Evolutionary conservation across 2,797 vertebrate genomes (phyloP), one percentile per base, ranked within the genome.

Genomic region (Octomys mimax): DNA sequence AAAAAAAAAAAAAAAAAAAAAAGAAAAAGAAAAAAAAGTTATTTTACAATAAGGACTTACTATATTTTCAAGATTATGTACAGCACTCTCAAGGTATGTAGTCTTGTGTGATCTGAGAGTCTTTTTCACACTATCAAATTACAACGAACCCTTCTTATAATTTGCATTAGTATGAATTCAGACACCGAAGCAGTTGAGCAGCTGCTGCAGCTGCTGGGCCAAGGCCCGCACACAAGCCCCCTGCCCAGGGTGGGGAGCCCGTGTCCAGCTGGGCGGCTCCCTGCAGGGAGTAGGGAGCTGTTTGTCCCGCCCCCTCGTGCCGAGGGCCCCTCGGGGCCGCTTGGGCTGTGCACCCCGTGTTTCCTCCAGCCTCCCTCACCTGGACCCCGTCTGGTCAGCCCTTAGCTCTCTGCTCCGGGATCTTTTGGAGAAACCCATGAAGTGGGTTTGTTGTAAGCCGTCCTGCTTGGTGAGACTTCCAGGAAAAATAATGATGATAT

Each of bases 81-180:
- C 18, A 77, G 73, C 26, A 78, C 19, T 14, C 82, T 77, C 18
- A 80, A 92, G 33, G 1, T 71, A 66, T 52, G 86, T 73, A 91
- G 61, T 75, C 83, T 83, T 31, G 12, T 57, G 42, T 87, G 71
- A 33, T 61, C 26, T 84, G 46, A 87, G 36, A 49, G 22, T 94
- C 80, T 28, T 87, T 36, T 82, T 83, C 80, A 80, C 39, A 86
- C 59, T 82, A 21, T 46, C 16, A 19, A 75, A 21, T 82, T 86
- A 46, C 4, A 62, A 64, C n/a, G 61, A 79, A n/a, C 83, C 26
- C 28, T 79, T 95, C 61, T 61, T 28, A 81, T 73, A 80, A 49
- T 92, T 92, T 95, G 93, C 26, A 61, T 92, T 46, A 87, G 12
- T 61, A 66, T 16, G 26, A 59, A 82, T 80, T 83, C 90, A 64